A percentile compares a stretch with the other conserved stretches of the same genome.
These are phyloP conservation scores for Ypsolopha sequella DNA, from an alignment of 2,888 invertebrate genomes.

Conservation along the genomic window DNA sequence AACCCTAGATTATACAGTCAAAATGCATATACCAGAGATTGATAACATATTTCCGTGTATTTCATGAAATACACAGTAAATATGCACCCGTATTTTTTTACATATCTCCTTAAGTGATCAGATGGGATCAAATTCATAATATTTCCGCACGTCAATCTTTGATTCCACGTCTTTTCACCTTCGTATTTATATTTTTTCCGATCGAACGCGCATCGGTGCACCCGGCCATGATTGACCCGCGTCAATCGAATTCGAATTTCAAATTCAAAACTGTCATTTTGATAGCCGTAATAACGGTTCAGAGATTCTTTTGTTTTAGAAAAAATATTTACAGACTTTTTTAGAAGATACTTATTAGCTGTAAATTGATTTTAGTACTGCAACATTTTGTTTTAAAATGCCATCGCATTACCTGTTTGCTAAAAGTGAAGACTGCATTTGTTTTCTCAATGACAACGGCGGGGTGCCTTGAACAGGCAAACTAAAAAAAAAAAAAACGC, in stretches of 20 bases:
- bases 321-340: background rate
- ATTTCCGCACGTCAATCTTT: background rate
- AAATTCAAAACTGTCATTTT: conserved; percentile 19
- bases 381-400: background rate
- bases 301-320: background rate
- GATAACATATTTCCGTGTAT: no score
- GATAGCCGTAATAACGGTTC: background rate
- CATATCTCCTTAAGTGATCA: no score
- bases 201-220: conserved; percentile 35
- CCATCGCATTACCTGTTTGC: background rate
- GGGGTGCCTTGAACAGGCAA: background rate
- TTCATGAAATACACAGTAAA: no score
- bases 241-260: conserved; percentile 43
- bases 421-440: background rate
- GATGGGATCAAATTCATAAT: background rate
- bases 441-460: background rate
- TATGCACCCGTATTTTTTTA: no score
- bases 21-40: no score
- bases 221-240: conserved; percentile 32
- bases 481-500: conserved; percentile 48
- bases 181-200: conserved; percentile 31
- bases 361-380: background rate
- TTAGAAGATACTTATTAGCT: background rate
- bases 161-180: background rate
- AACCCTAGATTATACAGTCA: no score